Conservation (phyloP, 2,797 vertebrate species). For the Sphaeramia orbicularis region DNA sequence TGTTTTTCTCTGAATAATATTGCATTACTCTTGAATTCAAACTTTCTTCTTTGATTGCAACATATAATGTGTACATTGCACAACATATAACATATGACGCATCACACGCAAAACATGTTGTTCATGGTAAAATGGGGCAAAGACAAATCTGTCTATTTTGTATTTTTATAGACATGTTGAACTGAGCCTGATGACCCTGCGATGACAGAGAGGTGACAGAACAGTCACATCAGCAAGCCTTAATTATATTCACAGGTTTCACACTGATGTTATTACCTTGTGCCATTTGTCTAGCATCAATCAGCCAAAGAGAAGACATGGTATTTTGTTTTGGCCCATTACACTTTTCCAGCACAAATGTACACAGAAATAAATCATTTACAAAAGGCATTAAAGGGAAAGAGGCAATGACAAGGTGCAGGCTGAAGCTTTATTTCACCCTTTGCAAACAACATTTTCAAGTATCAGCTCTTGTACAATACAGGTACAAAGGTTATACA, state of each 20-base stretch:
- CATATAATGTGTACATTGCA: slow-evolving; percentile 16
- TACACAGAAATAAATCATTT: no score
- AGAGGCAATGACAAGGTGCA: no score
- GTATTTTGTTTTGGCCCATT: not conserved
- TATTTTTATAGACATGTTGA: slow-evolving; percentile 21
- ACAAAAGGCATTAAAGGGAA: no score
- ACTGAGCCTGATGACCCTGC: slow-evolving; percentile 18
- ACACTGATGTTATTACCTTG: slow-evolving; percentile 4
- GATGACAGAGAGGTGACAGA: slow-evolving; percentile 30
- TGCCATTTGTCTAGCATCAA: slow-evolving; percentile 38
- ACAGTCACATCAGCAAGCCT: not conserved
- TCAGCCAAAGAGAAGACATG: slow-evolving; percentile 7
- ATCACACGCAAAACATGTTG: no score
- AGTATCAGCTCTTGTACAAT: no score
- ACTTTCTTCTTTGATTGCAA: slow-evolving; percentile 16
- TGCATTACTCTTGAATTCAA: not conserved
- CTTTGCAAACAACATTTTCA: no score
- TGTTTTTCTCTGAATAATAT: slow-evolving; percentile 26
- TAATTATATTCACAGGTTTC: not conserved
- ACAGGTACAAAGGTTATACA: no score
- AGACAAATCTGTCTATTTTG: slow-evolving; percentile 10
- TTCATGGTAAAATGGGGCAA: no score
- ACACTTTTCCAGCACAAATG: no score
- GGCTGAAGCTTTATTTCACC: no score
- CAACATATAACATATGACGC: slow-evolving; percentile 13